Percentiles rank a stretch among this genome's conserved stretches.
Evolutionary conservation across 2,888 invertebrate genomes (phyloP).

Genomic region (Seira ritae): DNA sequence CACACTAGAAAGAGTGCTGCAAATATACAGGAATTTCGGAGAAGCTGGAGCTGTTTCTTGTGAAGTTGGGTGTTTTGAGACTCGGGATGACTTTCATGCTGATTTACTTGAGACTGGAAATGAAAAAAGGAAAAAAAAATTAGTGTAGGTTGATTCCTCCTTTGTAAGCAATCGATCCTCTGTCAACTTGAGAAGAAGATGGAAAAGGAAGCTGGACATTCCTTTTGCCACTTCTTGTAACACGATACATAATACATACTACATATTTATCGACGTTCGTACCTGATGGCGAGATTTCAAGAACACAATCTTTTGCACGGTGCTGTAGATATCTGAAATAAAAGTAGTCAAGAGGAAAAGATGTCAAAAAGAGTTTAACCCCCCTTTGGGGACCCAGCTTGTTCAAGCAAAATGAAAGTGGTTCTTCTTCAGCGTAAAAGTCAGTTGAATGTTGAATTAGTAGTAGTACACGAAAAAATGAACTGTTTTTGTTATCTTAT

Average conservation of each 20-base stretch:
- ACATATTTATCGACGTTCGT: not conserved
- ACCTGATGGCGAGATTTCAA: constrained; percentile 48
- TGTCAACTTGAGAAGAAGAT: not conserved
- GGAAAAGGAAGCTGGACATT: not conserved
- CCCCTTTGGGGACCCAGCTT: too few relatives aligned
- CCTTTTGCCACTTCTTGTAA: too few relatives aligned
- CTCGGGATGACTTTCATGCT: not conserved
- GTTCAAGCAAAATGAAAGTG: too few relatives aligned
- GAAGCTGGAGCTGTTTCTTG: constrained; percentile 49
- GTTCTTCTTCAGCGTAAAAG: too few relatives aligned
- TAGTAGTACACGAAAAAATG: too few relatives aligned
- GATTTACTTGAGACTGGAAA: not conserved
- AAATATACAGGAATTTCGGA: constrained; percentile 59
- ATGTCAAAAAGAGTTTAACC: not conserved
- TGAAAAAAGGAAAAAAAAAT: not conserved
- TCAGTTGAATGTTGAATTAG: too few relatives aligned
- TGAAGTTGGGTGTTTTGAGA: constrained; percentile 43
- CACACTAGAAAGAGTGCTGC: constrained; percentile 57
- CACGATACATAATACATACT: too few relatives aligned
- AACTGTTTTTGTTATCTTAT: too few relatives aligned
- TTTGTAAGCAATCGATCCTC: too few relatives aligned
- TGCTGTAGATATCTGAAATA: constrained; percentile 50
- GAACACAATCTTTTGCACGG: constrained; percentile 50
- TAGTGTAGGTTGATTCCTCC: too few relatives aligned
- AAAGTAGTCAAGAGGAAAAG: not conserved